phyloP scores from a whole-genome alignment of 1,140 invertebrate species.

The Pseudomyrmex cubaensis region DNA sequence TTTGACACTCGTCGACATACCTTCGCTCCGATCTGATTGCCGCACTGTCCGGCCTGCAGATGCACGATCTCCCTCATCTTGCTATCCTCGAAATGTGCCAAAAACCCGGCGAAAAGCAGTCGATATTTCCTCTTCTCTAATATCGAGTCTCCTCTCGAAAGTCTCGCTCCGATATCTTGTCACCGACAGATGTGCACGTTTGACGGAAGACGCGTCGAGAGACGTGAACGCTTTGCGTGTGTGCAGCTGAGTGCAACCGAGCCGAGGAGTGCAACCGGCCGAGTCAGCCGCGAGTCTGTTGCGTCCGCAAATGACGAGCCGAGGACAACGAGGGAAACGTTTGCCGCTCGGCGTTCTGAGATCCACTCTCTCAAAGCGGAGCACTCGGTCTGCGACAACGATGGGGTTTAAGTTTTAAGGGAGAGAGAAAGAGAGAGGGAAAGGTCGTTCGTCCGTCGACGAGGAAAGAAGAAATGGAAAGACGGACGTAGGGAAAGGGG shows the following conservation, averaged over 20 bases:
- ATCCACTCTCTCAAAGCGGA: constrained; percentile 57
- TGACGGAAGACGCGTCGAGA: too few relatives aligned
- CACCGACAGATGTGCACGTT: too few relatives aligned
- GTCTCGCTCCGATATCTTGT: too few relatives aligned
- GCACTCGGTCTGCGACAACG: not conserved
- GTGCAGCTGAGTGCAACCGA: constrained; percentile 59
- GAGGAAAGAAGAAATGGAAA: too few relatives aligned
- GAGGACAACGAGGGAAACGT: constrained; percentile 63
- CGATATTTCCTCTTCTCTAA: constrained; percentile 35
- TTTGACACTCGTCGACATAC: constrained; percentile 79
- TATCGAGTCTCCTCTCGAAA: not conserved
- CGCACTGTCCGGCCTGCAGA: constrained; percentile 91
- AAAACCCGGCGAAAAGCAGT: constrained; percentile 39
- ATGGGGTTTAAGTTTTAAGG: constrained; percentile 10
- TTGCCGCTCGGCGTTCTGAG: constrained; percentile 60
- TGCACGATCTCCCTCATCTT: constrained; percentile 92
- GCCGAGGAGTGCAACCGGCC: constrained; percentile 43
- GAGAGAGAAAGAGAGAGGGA: constrained; percentile 18
- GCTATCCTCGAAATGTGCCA: not conserved
- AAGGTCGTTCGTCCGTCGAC: not conserved
- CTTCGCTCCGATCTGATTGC: constrained; percentile 92
- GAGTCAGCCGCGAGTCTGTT: constrained; percentile 35
- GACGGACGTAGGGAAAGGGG: too few relatives aligned
- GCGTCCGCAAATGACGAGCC: constrained; percentile 60
- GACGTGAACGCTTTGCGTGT: not conserved